Base-by-base conservation (phyloP, 2,797 vertebrate species). In the Cuculus canorus region DNA sequence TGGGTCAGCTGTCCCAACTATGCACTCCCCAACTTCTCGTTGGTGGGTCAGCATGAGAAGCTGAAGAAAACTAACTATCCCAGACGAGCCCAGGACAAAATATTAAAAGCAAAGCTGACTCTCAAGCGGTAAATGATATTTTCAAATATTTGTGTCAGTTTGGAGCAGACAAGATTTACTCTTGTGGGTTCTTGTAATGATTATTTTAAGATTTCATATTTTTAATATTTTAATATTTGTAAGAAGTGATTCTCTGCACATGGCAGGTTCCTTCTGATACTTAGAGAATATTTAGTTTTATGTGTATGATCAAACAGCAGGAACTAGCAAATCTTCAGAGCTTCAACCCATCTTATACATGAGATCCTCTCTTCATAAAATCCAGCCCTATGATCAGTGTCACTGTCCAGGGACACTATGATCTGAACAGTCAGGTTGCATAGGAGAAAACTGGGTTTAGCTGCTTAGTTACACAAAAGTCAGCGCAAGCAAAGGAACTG, bases 301-400 rank as follows among this genome's bases (percentile, higher is more conserved):
- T 23, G 4, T 15, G 14, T 3, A 52, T 17, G 4, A 85, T 59
- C 30, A 48, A 45, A 52, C 0, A 0, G 7, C 1, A 22, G 4
- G 10, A 66, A 39, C 12, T 4, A 78, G 11, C 5, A 28, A 24
- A 21, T 47, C 64, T 57, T 45, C 35, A 71, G 39, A 72, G 41
- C 14, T 45, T 57, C 7, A 1, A 17, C 10, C 47, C 50, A 47
- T 9, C 13, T 63, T 52, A 70, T 5, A 8, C 11, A 32, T 17
- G 76, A 37, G 59, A 12, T 53, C 10, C 11, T 5, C 4, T 15
- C 8, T 23, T 77, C 37, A 24, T 6, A 47, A 68, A 64, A 53
- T 15, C 47, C 54, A 14, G 11, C 28, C 4, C 35, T 28, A 53
- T 57, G 54, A 13, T 48, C 50, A 75, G 39, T 5, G 9, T 28